Evolutionary conservation across 2,888 invertebrate species (phyloP).

Genomic region (Epirrhoe tristata): DNA sequence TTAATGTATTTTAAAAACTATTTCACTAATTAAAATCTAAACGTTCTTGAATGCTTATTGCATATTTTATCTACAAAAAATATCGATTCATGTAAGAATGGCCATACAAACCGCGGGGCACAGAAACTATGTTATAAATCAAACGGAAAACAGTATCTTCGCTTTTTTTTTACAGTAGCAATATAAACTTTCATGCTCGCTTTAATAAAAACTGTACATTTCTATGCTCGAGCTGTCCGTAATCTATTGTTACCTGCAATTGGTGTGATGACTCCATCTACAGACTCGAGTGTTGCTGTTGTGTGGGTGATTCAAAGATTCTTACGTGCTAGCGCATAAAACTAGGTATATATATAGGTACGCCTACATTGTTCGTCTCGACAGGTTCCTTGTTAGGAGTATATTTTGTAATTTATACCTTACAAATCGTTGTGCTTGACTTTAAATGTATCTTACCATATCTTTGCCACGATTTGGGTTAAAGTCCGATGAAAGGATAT

Average conservation of each 20-base stretch:
- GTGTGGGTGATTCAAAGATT: conserved; percentile 24
- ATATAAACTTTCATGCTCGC: background rate
- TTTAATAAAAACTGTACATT: conserved; percentile 1
- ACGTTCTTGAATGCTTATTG: background rate
- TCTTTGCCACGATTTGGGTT: background rate
- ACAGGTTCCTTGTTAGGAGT: conserved; percentile 18
- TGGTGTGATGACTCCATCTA: conserved; percentile 24
- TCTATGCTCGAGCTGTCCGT: background rate
- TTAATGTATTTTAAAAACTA: no score
- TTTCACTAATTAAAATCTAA: background rate
- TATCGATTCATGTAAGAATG: no score
- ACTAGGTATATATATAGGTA: conserved; percentile 9
- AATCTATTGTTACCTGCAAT: conserved; percentile 23
- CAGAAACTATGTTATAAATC: background rate
- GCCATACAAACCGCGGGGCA: background rate
- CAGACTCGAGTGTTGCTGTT: conserved; percentile 12
- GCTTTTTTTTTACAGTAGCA: background rate
- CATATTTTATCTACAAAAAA: background rate
- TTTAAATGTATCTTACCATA: background rate
- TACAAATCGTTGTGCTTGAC: no score
- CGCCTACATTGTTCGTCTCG: conserved; percentile 22
- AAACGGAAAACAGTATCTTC: background rate
- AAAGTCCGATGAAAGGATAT: no score
- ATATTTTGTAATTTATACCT: conserved; percentile 6
- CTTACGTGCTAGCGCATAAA: conserved; percentile 18